These are phyloP conservation scores for Eulemur rufifrons DNA, from an alignment of 2,113 vertebrate genomes.

Conservation along the genomic window DNA sequence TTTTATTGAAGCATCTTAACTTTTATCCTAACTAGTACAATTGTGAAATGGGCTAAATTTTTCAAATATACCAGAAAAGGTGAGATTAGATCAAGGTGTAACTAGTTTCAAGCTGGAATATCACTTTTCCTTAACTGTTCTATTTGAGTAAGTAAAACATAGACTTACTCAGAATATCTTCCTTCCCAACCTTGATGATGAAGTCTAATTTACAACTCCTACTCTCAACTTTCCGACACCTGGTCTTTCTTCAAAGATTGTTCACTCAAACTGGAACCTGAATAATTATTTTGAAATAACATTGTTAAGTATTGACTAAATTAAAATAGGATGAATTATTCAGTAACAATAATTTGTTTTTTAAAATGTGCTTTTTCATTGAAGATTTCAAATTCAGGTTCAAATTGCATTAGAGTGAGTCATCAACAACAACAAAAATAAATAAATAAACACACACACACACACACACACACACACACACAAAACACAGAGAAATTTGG, in stretches of 20 bases:
- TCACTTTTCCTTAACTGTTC: background rate
- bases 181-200: background rate
- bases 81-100: background rate
- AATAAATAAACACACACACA: background rate
- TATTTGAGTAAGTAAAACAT: conserved; percentile 11
- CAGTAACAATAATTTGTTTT: background rate
- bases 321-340: conserved; percentile 10
- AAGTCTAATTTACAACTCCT: background rate
- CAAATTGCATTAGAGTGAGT: background rate
- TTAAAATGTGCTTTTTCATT: background rate
- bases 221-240: background rate
- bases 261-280: conserved; percentile 22
- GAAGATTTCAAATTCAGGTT: conserved; percentile 19
- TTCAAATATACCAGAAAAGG: background rate
- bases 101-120: background rate
- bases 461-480: background rate
- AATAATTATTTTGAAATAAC: conserved; percentile 39
- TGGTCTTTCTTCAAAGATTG: background rate
- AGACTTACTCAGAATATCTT: background rate
- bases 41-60: background rate
- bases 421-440: background rate
- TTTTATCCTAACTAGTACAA: background rate
- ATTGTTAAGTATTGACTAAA: background rate
- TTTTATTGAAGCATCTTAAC: background rate
- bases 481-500: background rate